These are phyloP conservation scores for Pyxicephalus adspersus DNA, from an alignment of 2,113 vertebrate genomes.

Conservation along the genomic window DNA sequence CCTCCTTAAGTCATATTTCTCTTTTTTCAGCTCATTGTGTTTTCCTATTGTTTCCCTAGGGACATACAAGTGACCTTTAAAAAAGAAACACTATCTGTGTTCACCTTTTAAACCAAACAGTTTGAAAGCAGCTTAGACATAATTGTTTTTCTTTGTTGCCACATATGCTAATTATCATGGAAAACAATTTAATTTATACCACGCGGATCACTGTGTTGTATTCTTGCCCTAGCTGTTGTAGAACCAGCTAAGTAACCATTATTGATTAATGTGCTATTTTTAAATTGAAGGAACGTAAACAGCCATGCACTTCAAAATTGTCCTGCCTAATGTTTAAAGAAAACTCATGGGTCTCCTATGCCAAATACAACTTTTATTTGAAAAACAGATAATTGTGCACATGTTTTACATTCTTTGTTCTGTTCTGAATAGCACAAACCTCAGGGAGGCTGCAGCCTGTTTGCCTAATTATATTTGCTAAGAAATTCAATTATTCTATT, in stretches of 20 bases:
- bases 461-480: conserved; percentile 19
- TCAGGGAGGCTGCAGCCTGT: conserved; percentile 25
- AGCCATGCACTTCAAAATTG: conserved; percentile 1
- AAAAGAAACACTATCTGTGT: not conserved
- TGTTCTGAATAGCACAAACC: conserved; percentile 11
- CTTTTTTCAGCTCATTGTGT: too few species aligned
- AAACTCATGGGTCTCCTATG: not conserved
- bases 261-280: conserved; percentile 3
- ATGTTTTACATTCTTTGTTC: conserved; percentile 20
- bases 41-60: too few species aligned
- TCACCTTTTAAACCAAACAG: not conserved
- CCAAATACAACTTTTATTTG: conserved; percentile 24
- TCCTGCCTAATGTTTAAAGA: conserved; percentile 13
- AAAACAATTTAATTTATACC: not conserved
- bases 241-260: not conserved
- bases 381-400: not conserved
- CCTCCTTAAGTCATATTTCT: too few species aligned
- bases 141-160: not conserved
- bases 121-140: not conserved
- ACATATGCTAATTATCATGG: not conserved
- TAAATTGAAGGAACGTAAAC: conserved; percentile 1
- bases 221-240: not conserved
- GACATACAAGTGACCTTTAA: too few species aligned
- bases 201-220: not conserved
- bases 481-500: conserved; percentile 46